Percentiles rank a stretch among this genome's conserved stretches.
Conservation (phyloP, 2,888 invertebrate species). For the Tribolium freemani region DNA sequence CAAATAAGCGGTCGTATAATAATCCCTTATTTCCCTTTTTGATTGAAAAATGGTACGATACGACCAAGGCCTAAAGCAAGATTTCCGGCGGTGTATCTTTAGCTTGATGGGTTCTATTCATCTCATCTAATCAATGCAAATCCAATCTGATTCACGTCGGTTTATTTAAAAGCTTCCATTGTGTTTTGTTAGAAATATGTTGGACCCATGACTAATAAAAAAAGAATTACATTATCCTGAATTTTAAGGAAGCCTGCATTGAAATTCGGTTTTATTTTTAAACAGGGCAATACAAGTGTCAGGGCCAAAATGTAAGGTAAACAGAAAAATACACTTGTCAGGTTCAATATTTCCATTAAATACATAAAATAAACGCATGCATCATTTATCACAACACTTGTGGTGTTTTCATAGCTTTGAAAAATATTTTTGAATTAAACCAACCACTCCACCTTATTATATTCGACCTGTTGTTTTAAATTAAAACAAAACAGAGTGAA, state of each 20-base stretch:
- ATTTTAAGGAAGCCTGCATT: background rate
- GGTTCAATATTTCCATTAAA: conserved; percentile 11
- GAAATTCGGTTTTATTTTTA: background rate
- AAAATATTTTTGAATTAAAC: conserved; percentile 31
- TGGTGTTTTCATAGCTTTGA: conserved; percentile 9
- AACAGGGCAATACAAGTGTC: background rate
- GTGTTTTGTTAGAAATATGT: conserved; percentile 45
- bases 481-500: conserved; percentile 14
- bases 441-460: conserved; percentile 20
- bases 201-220: conserved; percentile 42
- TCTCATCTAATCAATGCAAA: conserved; percentile 50
- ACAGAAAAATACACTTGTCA: background rate
- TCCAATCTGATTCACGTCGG: conserved; percentile 48
- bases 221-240: conserved; percentile 19
- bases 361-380: conserved; percentile 14
- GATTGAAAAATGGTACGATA: background rate
- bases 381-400: conserved; percentile 27
- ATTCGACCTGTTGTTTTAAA: conserved; percentile 23
- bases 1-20: too few relatives aligned
- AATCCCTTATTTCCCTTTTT: background rate
- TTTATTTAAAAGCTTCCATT: conserved; percentile 49
- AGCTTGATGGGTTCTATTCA: conserved; percentile 41
- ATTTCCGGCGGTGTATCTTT: background rate
- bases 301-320: background rate
- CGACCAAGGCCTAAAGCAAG: background rate